Evolutionary conservation across 2,113 vertebrate species (phyloP), one percentile per base, ranked within the genome.

Genomic region (Anas platyrhynchos): DNA sequence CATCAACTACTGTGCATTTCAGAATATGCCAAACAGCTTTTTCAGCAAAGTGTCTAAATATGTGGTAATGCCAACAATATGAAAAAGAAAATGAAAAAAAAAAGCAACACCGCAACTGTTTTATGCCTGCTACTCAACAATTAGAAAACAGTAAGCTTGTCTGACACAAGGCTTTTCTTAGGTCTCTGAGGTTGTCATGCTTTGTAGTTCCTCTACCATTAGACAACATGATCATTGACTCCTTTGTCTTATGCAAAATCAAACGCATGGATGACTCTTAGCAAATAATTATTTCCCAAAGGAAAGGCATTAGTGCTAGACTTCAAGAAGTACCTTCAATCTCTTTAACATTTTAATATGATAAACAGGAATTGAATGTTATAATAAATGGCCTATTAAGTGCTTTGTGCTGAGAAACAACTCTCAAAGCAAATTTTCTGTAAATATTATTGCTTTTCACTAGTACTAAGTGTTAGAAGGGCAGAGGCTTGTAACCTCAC

Each of bases 401-500:
- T 56, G 26, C 6, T 80, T 80, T 58, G 8, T 20, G 43, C 27
- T 50, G 32, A 78, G 25, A 85, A 81, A 50, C 1, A 54, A 48
- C 0, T 46, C 0, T 1, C 36, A 63, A 56, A 55, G 58, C 34
- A 73, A 55, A 62, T 31, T 5, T 63, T 6, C 6, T 4, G 3
- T 56, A 56, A 32, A 23, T 23, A 38, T 16, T 17, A n/a, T 26
- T 0, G 0, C 0, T 46, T 27, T 1, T 50, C 22, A 13, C 29
- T 25, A 81, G 9, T 50, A 21, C 2, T 11, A 56, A 21, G 4
- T 15, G 8, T 0, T 79, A 65, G 66, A 89, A 43, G 3, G 41
- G 54, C 9, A 48, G 23, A 69, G 44, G 13, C 29, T n/a, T 15
- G 38, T 41, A 41, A 41, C 38, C 38, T 41, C n/a, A 22, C 26